Base-by-base conservation (phyloP, 2,888 invertebrate species). In the Lasioglossum oenotherae region DNA sequence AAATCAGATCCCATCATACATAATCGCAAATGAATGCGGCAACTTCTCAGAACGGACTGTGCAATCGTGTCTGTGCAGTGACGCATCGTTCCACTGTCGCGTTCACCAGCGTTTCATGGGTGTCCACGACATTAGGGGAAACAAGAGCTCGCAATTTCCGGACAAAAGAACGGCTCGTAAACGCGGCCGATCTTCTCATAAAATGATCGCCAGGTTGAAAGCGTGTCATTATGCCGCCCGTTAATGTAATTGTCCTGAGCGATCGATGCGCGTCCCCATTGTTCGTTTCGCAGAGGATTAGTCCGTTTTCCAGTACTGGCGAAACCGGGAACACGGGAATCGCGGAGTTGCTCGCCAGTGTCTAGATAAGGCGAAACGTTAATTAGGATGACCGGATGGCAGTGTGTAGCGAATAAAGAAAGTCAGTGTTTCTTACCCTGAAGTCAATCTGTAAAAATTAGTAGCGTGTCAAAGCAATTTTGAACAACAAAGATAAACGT, bases 241-340 rank as follows among this genome's bases (percentile, higher is more conserved):
- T 85, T 82, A 86, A 64, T 60, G 77, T 64, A 64, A 86, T 79
- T 84, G 72, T n/a, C 69, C 16, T 64, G n/a, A 5, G 38, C 78
- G 78, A 80, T 83, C 80, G 80, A 80, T 71, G 80, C 75, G 38
- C 19, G 35, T 31, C 4, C 2, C 49, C 19, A 49, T 78, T 78
- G 77, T 77, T 38, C 14, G 23, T 38, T 38, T 60, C 60, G 60
- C 27, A 27, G 27, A n/a, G 60, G 60, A 60, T 60, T 60, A 27
- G n/a, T n/a, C 10, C 60, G 60, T 60, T 23, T 53, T 23, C 53
- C 53, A 53, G 53, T 53, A 23, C 53, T 23, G 23, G 53, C 53
- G 53, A 53, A 53, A 23, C 23, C 3, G 23, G 53, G 53, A 53
- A 23, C 53, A 53, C 53, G 23, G 23, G 53, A 53, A 53, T 53